Conservation (phyloP, 2,797 vertebrate species). For the Peromyscus attwateri region DNA sequence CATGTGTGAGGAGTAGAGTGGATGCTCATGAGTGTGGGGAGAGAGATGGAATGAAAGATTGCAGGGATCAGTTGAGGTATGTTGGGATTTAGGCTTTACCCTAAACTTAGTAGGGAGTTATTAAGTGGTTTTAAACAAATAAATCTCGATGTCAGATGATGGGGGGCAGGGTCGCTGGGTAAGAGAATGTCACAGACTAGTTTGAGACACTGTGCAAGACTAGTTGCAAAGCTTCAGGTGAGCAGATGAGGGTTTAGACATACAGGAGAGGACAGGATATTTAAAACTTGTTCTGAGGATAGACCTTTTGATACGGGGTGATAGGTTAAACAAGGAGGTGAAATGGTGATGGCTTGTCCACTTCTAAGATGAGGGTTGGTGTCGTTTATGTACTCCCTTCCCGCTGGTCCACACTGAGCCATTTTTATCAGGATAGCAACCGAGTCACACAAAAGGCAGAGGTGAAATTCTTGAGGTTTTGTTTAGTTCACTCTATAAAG, state of each 20-base stretch:
- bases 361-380: neutral
- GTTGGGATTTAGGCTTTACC: neutral
- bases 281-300: neutral
- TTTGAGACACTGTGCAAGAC: neutral
- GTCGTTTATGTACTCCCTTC: neutral
- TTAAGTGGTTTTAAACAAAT: neutral
- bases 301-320: rapidly evolving
- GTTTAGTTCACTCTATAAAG: neutral
- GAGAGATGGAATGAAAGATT: rapidly evolving
- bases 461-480: neutral
- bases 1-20: rapidly evolving
- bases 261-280: rapidly evolving
- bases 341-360: neutral
- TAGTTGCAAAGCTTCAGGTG: neutral
- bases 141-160: neutral
- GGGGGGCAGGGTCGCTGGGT: neutral
- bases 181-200: neutral
- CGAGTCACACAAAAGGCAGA: neutral
- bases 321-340: neutral
- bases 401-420: neutral
- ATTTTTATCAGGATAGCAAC: neutral
- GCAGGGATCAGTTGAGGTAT: neutral
- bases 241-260: neutral
- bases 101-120: neutral
- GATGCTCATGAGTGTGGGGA: neutral